phyloP scores from a whole-genome alignment of 2,888 invertebrate species.

The Lepidonotus clava region DNA sequence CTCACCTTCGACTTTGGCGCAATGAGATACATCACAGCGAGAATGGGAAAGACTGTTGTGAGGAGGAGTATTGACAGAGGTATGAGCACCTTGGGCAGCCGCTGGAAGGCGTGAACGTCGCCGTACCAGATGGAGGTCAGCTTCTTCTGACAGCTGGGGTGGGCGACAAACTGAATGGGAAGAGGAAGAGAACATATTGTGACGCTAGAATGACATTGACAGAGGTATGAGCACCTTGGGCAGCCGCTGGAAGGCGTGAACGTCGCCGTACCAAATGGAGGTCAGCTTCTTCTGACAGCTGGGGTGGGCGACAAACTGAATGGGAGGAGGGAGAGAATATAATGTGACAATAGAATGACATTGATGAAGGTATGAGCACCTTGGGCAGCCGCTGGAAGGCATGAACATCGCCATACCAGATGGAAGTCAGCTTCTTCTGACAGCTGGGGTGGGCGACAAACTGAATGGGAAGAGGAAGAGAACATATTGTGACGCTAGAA shows the following conservation, averaged over 20 bases:
- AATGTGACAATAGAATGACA: no score
- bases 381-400: no score
- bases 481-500: no score
- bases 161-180: conserved; percentile 76
- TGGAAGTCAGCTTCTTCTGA: no score
- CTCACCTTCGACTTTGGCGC: conserved; percentile 72
- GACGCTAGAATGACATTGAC: background rate
- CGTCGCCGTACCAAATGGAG: conserved; percentile 76
- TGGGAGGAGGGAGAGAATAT: background rate
- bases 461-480: no score
- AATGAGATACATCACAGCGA: conserved; percentile 72
- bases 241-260: conserved; percentile 58
- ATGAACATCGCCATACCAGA: no score
- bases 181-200: background rate
- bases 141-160: conserved; percentile 78
- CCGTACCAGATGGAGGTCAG: conserved; percentile 76
- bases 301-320: conserved; percentile 78
- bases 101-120: conserved; percentile 65
- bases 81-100: background rate
- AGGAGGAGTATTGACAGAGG: conserved; percentile 68
- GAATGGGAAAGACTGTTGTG: conserved; percentile 69
- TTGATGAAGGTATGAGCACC: no score
- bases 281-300: conserved; percentile 78
- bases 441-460: no score
- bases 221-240: background rate